These are phyloP conservation scores for Ondatra zibethicus DNA, from an alignment of 2,113 vertebrate species.

Conservation along the genomic window DNA sequence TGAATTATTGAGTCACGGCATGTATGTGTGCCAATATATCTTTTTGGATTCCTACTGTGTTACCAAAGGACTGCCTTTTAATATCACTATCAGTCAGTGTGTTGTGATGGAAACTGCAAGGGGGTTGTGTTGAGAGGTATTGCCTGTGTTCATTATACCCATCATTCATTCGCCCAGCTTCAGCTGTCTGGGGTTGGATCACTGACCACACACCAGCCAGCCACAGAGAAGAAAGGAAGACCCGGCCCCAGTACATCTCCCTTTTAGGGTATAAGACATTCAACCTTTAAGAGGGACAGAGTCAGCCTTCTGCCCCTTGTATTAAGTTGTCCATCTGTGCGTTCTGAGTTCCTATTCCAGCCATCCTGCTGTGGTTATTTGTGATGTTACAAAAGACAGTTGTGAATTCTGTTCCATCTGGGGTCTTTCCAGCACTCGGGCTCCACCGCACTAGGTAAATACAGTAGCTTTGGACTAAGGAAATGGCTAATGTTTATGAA, in stretches of 20 bases:
- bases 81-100: background rate
- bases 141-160: background rate
- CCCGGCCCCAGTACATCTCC: background rate
- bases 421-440: background rate
- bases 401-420: background rate
- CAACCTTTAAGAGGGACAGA: background rate
- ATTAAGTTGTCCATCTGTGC: background rate
- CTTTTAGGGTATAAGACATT: background rate
- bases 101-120: background rate
- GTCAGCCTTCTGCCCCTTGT: background rate
- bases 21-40: background rate
- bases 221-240: background rate
- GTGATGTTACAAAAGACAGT: background rate
- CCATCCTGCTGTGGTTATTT: background rate
- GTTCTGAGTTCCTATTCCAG: background rate
- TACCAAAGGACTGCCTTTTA: background rate
- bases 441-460: slow-evolving; percentile 7
- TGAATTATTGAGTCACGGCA: background rate
- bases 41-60: slow-evolving; percentile 27
- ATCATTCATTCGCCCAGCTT: background rate
- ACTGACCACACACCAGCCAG: background rate
- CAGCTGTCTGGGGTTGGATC: background rate
- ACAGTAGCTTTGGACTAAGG: slow-evolving; percentile 5
- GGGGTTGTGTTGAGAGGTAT: background rate
- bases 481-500: slow-evolving; percentile 23